These are phyloP conservation scores for Malachius bipustulatus DNA, from an alignment of 2,888 invertebrate species.

Conservation along the genomic window DNA sequence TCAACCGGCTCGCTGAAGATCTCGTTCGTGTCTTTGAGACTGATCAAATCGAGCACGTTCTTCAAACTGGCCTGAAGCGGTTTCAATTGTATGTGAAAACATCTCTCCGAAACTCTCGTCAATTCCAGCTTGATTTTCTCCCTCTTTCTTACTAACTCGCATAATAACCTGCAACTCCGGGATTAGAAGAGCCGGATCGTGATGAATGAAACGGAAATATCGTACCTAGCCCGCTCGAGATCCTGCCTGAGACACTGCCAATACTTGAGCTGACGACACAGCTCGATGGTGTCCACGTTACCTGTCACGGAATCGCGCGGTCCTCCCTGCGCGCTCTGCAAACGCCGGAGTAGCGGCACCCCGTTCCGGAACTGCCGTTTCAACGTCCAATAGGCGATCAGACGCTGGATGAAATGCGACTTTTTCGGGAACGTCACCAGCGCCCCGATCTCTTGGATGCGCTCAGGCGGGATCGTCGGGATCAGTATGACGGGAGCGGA, in stretches of 20 bases:
- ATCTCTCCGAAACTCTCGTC: conserved; percentile 68
- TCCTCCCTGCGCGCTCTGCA: conserved; percentile 49
- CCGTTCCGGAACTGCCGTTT: conserved; percentile 93
- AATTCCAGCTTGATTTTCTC: conserved; percentile 88
- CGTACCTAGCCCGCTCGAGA: conserved; percentile 82
- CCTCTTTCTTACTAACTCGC: conserved; percentile 89
- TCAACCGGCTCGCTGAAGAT: conserved; percentile 93
- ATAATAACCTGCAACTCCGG: no score
- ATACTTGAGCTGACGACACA: conserved; percentile 80
- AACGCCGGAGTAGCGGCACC: conserved; percentile 78
- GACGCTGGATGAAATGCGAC: conserved; percentile 73
- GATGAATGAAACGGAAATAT: no score
- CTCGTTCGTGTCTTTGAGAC: conserved; percentile 68
- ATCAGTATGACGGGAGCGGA: conserved; percentile 86
- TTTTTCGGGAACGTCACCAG: conserved; percentile 62
- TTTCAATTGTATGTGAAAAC: conserved; percentile 66
- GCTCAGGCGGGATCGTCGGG: conserved; percentile 81
- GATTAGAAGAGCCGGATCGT: no score
- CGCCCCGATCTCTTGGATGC: conserved; percentile 76
- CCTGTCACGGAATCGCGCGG: conserved; percentile 30
- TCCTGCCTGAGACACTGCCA: conserved; percentile 92
- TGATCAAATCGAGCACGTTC: conserved; percentile 64
- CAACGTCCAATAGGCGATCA: conserved; percentile 94
- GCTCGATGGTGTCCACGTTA: conserved; percentile 52
- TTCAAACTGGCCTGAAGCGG: conserved; percentile 71